Base-by-base conservation (phyloP, 1,140 invertebrate genomes). In the Pseudoatta argentina region DNA sequence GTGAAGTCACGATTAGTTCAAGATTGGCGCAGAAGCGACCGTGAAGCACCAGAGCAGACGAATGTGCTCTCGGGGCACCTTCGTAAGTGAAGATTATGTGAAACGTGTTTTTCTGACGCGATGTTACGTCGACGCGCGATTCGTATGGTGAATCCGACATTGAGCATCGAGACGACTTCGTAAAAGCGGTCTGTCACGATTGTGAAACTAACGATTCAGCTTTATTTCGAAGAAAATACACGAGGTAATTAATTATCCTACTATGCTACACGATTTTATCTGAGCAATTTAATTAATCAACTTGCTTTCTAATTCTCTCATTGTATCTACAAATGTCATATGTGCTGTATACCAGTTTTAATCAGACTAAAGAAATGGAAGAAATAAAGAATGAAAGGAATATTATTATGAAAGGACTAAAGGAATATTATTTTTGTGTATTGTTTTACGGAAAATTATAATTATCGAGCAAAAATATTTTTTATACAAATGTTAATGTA, bases 221-320 rank as follows among this genome's bases (percentile, higher is more conserved):
- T 2, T 44, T 67, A 51, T 51, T 51, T 30, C 34, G 24, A 16
- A 69, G 64, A 57, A 83, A 34, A 81, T 34, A 21, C 64, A 10
- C 30, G n/a, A 51, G 55, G 69, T 83, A 83, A 61, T 83, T 83
- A 63, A 83, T 83, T 73, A 55, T 10, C 2, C 30, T 53, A 16
- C 34, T 71, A 64, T 14, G 3, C 1, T 12, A 7, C 4, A 21
- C 21, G 14, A 44, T 1, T 69, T 44, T 57, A 27, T 8, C 34
- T 8, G 16, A 44, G 3, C 24, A 34, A n/a, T 81, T 53, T 55
- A 34, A 53, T 24, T 55, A 55, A 21, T 21, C 5, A 12, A 24
- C 1, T 55, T 39, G 24, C 21, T 39, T 71, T 10, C 0, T 7
- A 71, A 39, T 30, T 34, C 34, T 39, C 30, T 64, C 18, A 39